Evolutionary conservation across 1,140 invertebrate genomes (phyloP).

Genomic region (Bombus breviceps): DNA sequence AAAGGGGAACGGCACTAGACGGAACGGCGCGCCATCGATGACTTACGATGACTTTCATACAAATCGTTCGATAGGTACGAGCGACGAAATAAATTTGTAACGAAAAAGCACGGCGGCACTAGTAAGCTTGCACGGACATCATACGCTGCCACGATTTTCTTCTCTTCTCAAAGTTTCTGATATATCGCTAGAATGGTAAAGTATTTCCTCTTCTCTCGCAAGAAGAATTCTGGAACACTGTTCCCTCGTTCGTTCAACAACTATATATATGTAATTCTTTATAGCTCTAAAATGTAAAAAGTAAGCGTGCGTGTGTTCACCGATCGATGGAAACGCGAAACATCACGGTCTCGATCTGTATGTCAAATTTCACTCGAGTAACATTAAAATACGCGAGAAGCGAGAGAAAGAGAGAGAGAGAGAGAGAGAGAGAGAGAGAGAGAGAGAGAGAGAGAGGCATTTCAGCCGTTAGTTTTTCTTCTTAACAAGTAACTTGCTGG

Average conservation of each 20-base stretch:
- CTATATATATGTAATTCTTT: constrained; percentile 63
- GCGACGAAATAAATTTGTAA: constrained; percentile 66
- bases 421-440: too few relatives aligned
- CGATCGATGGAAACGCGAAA: constrained; percentile 44
- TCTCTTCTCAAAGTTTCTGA: constrained; percentile 52
- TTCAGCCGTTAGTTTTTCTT: neutral
- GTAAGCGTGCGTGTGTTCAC: constrained; percentile 37
- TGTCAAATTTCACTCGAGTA: neutral
- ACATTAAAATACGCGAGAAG: neutral
- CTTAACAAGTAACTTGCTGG: neutral
- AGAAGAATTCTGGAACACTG: constrained; percentile 62
- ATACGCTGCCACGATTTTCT: constrained; percentile 73
- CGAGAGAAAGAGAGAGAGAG: too few relatives aligned
- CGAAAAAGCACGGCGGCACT: constrained; percentile 78
- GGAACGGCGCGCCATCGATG: constrained; percentile 57
- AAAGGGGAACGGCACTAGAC: neutral
- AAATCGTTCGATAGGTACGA: constrained; percentile 75
- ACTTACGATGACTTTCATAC: constrained; percentile 76
- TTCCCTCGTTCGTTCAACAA: constrained; percentile 74
- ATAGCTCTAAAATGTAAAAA: constrained; percentile 64
- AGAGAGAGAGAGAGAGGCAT: neutral
- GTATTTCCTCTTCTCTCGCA: constrained; percentile 45
- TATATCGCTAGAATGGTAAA: constrained; percentile 56
- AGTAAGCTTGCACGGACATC: constrained; percentile 82
- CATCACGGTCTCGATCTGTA: neutral